Evolutionary conservation across 2,888 invertebrate species (phyloP), one percentile per base, ranked within the genome.

Genomic region (Trisateles emortualis): DNA sequence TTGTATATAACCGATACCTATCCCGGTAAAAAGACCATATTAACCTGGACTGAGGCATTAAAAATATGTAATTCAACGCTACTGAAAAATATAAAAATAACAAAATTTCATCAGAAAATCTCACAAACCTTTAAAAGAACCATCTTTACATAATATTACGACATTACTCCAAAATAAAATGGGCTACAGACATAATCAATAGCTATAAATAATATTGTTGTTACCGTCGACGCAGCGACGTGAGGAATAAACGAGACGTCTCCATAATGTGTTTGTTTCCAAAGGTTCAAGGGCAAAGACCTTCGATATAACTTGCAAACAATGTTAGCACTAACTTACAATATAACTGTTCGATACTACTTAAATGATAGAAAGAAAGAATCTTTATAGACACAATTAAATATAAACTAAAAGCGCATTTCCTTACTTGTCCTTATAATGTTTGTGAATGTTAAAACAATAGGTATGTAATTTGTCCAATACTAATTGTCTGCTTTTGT

Each of bases 181-280:
- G 14, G 22, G 1, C 9, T 14, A 32, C 30, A 17, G 39, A 19
- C 14, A 40, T 39, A 39, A 40, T 40, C 24, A 33, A 40, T 39
- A 9, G 8, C 22, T 16, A 40, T 48, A 48, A 40, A 41, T 33
- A 33, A 22, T 26, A 33, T 33, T 13, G 14, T 32, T 32, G 4
- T n/a, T n/a, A 11, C 10, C 32, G 16, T 10, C 13, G 17, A 24
- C n/a, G 9, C 19, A 6, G 40, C 17, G 40, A n/a, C n/a, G n/a
- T n/a, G n/a, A n/a, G n/a, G n/a, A 26, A 33, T 41, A 33, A 48
- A 41, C 26, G 24, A 41, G 33, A 41, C 17, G 39, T 26, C 33
- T 14, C 32, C 9, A 9, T 41, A 33, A 48, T 48, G 39, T 32
- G 39, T 47, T 32, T 46, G 46, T 39, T 39, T 32, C 19, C 16